A percentile compares a stretch with the other conserved stretches of the same genome.
Evolutionary conservation across 2,797 vertebrate species (phyloP).

Genomic region (Emys orbicularis): DNA sequence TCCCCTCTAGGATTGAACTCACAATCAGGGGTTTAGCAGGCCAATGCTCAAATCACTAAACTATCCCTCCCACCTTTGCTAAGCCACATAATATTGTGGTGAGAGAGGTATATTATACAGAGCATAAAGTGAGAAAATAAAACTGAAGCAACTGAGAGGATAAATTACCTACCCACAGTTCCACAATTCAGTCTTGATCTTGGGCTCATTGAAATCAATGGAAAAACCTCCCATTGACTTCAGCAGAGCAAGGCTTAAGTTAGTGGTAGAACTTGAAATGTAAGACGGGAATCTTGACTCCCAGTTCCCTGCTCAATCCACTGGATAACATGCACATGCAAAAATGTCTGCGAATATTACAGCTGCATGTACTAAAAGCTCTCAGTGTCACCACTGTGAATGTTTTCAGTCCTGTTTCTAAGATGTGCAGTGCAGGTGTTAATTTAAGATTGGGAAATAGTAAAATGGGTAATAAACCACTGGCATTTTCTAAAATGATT

Average conservation of each 20-base stretch:
- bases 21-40: too few relatives aligned
- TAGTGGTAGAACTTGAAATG: constrained; percentile 39
- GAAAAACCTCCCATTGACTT: background rate
- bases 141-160: background rate
- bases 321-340: background rate
- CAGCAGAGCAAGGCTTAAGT: background rate
- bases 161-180: background rate
- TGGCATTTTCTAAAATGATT: background rate
- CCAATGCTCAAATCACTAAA: too few relatives aligned
- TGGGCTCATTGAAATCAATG: background rate
- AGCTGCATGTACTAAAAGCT: background rate
- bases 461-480: background rate
- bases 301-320: constrained; percentile 19
- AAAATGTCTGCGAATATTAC: constrained; percentile 46
- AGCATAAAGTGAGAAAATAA: background rate
- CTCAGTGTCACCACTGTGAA: background rate
- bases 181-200: background rate
- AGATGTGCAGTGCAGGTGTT: background rate
- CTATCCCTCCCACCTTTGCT: background rate
- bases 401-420: background rate
- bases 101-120: background rate
- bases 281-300: background rate
- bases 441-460: background rate
- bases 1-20: too few relatives aligned
- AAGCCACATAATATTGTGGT: background rate